Evolutionary conservation across 1,140 invertebrate species (phyloP), one percentile per base, ranked within the genome.

Genomic region (Cyrtorhinus lividipennis): DNA sequence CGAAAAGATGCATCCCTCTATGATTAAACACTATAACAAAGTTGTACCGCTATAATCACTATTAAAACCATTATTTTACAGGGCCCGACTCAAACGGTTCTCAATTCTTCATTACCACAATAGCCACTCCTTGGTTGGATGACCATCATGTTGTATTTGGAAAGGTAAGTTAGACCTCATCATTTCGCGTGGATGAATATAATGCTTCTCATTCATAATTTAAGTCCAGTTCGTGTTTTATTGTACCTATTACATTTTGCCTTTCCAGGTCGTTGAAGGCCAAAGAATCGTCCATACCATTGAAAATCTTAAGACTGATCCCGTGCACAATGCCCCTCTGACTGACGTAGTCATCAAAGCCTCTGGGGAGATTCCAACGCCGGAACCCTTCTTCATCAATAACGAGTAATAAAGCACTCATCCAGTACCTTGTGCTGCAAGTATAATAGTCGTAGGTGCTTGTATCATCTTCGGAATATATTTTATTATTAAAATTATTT

Each of bases 51-150:
- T 56, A 18, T 18, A 59, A 45, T 48, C n/a, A 2, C 48, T 2
- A 62, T 30, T 56, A 12, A 56, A 44, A 38, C n/a, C 68, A 38
- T 46, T 62, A 44, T 71, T 71, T 65, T n/a, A n/a, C 61, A 74
- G 83, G 83, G n/a, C 79, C 75, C 56, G 74, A 90, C 66, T 82
- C 84, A n/a, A 89, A 85, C 74, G 94, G 95, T 25, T 96, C 91
- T 68, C 95, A 98, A 73, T 98, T 98, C 74, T 95, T 98, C 73
- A 92, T 98, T 70, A 94, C 90, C 3, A 90, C 88, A 2, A 81
- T 88, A 61, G 80, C 85, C 12, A 91, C 94, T 0, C 82, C 86
- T 1, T 98, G 94, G 93, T 75, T 99, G 53, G 89, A 98, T 75
- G 88, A 88, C 2, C 80, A 87, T 62, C 93, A 99, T 72, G 90